These are phyloP conservation scores for Sminthurinus aureus DNA, from an alignment of 2,888 invertebrate genomes.

Conservation along the genomic window DNA sequence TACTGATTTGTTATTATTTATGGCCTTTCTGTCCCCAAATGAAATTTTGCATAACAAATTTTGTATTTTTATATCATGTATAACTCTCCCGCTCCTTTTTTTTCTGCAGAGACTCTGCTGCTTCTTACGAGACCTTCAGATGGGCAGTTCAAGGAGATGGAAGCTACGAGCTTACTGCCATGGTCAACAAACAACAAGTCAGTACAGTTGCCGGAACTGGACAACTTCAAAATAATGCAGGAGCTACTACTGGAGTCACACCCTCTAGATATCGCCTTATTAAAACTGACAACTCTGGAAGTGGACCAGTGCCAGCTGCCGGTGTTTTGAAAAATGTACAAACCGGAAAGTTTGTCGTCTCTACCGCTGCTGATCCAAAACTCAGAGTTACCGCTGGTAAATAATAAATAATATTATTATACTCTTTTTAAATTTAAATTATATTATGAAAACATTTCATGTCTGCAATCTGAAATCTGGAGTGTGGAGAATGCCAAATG, in stretches of 20 bases:
- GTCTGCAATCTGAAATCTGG: too few relatives aligned
- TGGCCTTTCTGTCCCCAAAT: too few relatives aligned
- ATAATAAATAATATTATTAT: too few relatives aligned
- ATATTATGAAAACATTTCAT: too few relatives aligned
- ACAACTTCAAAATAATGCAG: constrained; percentile 43
- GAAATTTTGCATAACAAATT: too few relatives aligned
- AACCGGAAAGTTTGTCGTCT: constrained; percentile 43
- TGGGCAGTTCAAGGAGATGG: constrained; percentile 44
- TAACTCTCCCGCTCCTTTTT: not conserved
- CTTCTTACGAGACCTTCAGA: constrained; percentile 49
- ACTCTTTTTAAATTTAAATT: too few relatives aligned
- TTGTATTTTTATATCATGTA: too few relatives aligned
- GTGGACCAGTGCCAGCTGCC: constrained; percentile 32
- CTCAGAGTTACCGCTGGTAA: constrained; percentile 32
- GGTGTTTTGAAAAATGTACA: constrained; percentile 44
- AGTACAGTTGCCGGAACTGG: constrained; percentile 36
- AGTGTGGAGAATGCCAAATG: too few relatives aligned
- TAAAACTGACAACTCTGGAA: constrained; percentile 24
- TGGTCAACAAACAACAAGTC: constrained; percentile 48
- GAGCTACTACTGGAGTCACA: constrained; percentile 28
- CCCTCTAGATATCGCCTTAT: constrained; percentile 38
- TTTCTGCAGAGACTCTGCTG: constrained; percentile 38
- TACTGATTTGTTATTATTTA: too few relatives aligned
- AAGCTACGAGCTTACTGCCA: constrained; percentile 47
- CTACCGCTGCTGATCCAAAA: constrained; percentile 40